A percentile compares a stretch with the other conserved stretches of the same genome.
These are phyloP conservation scores for Elegia similella DNA, from an alignment of 2,888 invertebrate species.

Conservation along the genomic window DNA sequence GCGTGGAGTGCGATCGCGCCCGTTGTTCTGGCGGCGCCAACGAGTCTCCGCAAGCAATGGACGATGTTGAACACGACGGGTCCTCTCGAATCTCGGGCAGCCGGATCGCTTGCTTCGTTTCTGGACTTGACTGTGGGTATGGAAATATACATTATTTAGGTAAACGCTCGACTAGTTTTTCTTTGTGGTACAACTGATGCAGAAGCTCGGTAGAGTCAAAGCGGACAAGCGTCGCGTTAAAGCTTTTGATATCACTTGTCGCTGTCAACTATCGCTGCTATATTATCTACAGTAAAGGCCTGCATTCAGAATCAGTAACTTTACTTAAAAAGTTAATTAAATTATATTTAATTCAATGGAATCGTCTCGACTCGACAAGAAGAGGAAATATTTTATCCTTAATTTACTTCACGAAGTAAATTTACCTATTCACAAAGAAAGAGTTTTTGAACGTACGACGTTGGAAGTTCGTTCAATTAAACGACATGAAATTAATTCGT, in stretches of 20 bases:
- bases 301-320: too few relatives aligned
- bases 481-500: neutral
- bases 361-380: too few relatives aligned
- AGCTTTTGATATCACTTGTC: neutral
- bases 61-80: constrained; percentile 48
- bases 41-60: constrained; percentile 31
- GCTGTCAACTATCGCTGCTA: neutral
- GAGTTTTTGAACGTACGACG: too few relatives aligned
- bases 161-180: too few relatives aligned
- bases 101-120: constrained; percentile 78
- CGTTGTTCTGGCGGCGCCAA: constrained; percentile 59
- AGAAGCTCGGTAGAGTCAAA: neutral
- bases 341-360: too few relatives aligned
- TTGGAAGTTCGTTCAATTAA: too few relatives aligned
- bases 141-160: neutral
- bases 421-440: too few relatives aligned
- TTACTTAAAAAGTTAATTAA: too few relatives aligned
- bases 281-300: too few relatives aligned
- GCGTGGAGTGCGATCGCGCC: constrained; percentile 69
- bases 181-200: neutral
- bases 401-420: too few relatives aligned
- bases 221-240: constrained; percentile 1
- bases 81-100: constrained; percentile 81
- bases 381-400: too few relatives aligned
- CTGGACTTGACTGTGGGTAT: constrained; percentile 79